Base-by-base conservation (phyloP, 2,888 invertebrate genomes). In the Platycheirus albimanus region DNA sequence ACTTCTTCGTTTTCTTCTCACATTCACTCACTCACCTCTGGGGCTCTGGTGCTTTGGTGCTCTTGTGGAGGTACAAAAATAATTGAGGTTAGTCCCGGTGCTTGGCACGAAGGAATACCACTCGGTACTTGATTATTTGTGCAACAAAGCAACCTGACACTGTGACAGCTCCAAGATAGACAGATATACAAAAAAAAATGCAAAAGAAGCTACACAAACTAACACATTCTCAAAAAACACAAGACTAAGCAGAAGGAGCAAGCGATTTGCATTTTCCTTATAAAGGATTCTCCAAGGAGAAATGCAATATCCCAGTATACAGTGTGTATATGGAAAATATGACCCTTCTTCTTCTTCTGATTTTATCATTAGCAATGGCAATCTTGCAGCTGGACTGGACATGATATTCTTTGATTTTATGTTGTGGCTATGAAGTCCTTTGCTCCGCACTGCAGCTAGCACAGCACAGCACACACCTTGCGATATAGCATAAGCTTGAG, bases 211-310 rank as follows among this genome's bases (percentile, higher is more conserved):
- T n/a, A n/a, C n/a, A n/a, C n/a, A n/a, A n/a, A n/a, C n/a, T n/a
- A n/a, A n/a, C n/a, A n/a, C n/a, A n/a, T n/a, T 43, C 5, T 15
- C 43, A 8, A 24, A 24, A 49, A 47, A 24, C 4, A 17, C 0
- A 1, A n/a, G 13, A n/a, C 13, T n/a, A n/a, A 38, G 20, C 4
- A 41, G 66, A 43, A 28, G 47, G 20, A 13, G 52, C 47, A 56
- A 61, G 66, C 72, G 67, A 83, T 83, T 83, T 83, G 81, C 77
- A 83, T 83, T 61, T 58, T 24, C 58, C 10, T 7, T 58, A 8
- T 24, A 8, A n/a, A 33, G 28, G 11, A 17, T 36, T 24, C 47
- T 20, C 66, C 28, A 36, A 43, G 28, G 51, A 41, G 20, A 28
- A 52, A 7, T 63, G 45, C 41, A 47, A 28, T 33, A 15, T 28